Conservation (phyloP, 2,113 vertebrate genomes). For the Sakesphorus luctuosus region DNA sequence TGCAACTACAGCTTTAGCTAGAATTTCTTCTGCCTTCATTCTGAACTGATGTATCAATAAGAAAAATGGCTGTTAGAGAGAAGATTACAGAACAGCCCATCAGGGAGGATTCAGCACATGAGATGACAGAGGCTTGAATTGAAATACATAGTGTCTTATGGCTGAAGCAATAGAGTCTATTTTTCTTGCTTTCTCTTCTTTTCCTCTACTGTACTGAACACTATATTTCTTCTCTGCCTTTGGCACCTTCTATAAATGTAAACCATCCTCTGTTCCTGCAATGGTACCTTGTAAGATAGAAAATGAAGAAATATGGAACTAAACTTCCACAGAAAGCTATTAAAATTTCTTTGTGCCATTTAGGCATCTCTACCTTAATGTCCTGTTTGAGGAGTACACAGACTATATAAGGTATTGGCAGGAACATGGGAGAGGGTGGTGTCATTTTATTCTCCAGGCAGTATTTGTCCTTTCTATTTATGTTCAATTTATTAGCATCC, state of each 20-base stretch:
- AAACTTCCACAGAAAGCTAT: constrained; percentile 16
- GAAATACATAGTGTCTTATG: constrained; percentile 44
- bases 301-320: constrained; percentile 25
- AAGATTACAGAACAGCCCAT: constrained; percentile 42
- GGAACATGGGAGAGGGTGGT: background rate
- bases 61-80: constrained; percentile 18
- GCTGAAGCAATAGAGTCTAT: background rate
- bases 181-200: constrained; percentile 43
- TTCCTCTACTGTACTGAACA: background rate
- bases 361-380: background rate
- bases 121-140: background rate
- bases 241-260: constrained; percentile 14
- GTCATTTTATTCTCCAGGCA: background rate
- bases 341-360: background rate
- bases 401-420: background rate
- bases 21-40: constrained; percentile 19
- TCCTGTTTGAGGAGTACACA: background rate
- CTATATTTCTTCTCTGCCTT: constrained; percentile 27
- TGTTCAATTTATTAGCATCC: background rate
- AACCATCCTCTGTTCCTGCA: background rate
- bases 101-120: constrained; percentile 31
- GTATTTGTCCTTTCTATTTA: background rate
- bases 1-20: background rate
- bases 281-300: background rate
- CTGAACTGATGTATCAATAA: background rate